Evolutionary conservation across 2,113 vertebrate species (phyloP).

Genomic region (Mobula birostris): DNA sequence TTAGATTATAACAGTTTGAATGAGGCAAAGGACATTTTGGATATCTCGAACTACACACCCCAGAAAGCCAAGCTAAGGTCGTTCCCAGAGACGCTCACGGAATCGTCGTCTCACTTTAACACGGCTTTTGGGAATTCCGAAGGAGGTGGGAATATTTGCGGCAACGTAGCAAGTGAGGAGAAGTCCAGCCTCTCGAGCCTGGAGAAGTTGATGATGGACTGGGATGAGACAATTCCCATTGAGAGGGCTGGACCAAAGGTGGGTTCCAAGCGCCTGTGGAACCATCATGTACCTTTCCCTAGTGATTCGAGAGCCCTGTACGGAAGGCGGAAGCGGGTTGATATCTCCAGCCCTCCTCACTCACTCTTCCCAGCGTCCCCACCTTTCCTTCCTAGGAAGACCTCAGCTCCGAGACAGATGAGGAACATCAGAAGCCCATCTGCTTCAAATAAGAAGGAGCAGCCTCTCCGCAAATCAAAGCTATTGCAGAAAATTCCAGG

Average conservation of each 20-base stretch:
- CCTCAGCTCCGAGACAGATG: slow-evolving; percentile 71
- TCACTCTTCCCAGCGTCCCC: slow-evolving; percentile 63
- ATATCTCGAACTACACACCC: slow-evolving; percentile 97
- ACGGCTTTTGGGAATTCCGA: slow-evolving; percentile 47
- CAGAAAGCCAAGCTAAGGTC: slow-evolving; percentile 93
- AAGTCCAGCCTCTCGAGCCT: slow-evolving; percentile 94
- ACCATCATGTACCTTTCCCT: slow-evolving; percentile 94
- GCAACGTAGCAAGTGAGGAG: slow-evolving; percentile 72
- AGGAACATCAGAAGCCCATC: slow-evolving; percentile 76
- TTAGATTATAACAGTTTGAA: slow-evolving; percentile 76
- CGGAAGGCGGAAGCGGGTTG: slow-evolving; percentile 86
- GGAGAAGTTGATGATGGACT: slow-evolving; percentile 98
- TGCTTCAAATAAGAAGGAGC: slow-evolving; percentile 77
- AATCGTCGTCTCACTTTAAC: slow-evolving; percentile 90
- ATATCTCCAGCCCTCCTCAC: slow-evolving; percentile 68
- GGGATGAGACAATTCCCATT: slow-evolving; percentile 81
- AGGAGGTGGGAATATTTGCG: slow-evolving; percentile 66
- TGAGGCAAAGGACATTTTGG: slow-evolving; percentile 94
- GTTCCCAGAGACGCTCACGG: slow-evolving; percentile 80
- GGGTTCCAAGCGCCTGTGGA: slow-evolving; percentile 93
- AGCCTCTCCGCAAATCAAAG: slow-evolving; percentile 68
- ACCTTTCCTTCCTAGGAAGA: slow-evolving; percentile 78
- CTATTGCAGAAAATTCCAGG: slow-evolving; percentile 63
- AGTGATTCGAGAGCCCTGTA: slow-evolving; percentile 83
- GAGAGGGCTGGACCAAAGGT: neutral